Evolutionary conservation across 30 jellyfish, hydroid and myxozoan genomes (phyloP), one percentile per base, ranked within the genome.

Genomic region (Hydractinia symbiolongicarpus): DNA sequence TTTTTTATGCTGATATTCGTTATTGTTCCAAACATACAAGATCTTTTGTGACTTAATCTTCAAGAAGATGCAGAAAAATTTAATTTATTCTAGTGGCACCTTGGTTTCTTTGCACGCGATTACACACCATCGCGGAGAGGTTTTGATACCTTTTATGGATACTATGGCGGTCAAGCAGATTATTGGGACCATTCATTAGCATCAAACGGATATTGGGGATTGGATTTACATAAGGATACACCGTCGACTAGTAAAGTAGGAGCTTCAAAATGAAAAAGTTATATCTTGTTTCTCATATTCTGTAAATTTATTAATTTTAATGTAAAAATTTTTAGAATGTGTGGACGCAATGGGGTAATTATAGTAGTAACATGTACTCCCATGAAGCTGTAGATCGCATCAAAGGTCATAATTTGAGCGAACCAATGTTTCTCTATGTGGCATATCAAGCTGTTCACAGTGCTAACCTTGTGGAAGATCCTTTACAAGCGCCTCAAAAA

Each of bases 131-230:
- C 79, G 57, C 83, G 75, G 54, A 81, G 97, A 81, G 97, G 97
- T 66, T 90, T 90, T 82, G 96, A 90, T 61, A 53, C 97, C 3
- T 89, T 86, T 66, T 90, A 82, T 72, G 97, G 97, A 1, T 79
- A 84, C 49, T 90, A 90, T 70, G 95, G 96, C 77, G 97, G 97
- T 21, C 82, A 89, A 71, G 97, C 95, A 8, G 97, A 90, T 83
- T 90, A 86, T 77, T 90, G 97, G 97, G 95, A 90, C 72, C 97
- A 90, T 53, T 73, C 95, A 53, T 72, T 77, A 50, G 85, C 85
- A 20, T 77, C 85, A n/a, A 77, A 77, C 53, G 85, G 85, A 8
- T 91, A 61, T 70, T 91, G 98, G 98, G 98, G 98, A 20, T 88
- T 91, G 44, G 98, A 91, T 79, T 67, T 91, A 73, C 98, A 91